Evolutionary conservation across 2,888 invertebrate genomes (phyloP).

Genomic region (Spodoptera picta): DNA sequence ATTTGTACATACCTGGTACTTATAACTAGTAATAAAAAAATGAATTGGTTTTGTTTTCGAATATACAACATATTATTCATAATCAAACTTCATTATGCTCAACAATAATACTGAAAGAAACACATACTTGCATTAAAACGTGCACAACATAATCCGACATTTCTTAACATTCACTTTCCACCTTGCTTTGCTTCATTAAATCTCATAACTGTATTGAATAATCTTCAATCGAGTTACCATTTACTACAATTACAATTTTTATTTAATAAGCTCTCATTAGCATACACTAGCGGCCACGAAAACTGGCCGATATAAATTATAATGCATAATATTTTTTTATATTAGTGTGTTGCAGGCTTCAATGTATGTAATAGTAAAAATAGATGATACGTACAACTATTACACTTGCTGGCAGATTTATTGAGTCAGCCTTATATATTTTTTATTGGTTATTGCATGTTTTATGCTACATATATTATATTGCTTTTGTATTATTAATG

Average conservation of each 20-base stretch:
- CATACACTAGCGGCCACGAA: slow-evolving; percentile 42
- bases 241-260: slow-evolving; percentile 46
- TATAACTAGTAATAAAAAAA: no score
- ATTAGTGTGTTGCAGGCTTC: slow-evolving; percentile 26
- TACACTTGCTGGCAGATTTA: slow-evolving; percentile 47
- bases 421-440: slow-evolving; percentile 20
- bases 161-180: slow-evolving; percentile 55
- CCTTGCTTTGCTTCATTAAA: slow-evolving; percentile 55
- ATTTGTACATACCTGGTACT: no score
- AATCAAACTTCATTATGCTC: no score
- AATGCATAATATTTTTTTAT: slow-evolving; percentile 31
- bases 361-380: slow-evolving; percentile 32
- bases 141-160: slow-evolving; percentile 25
- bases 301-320: slow-evolving; percentile 40
- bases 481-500: neutral
- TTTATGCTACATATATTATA: slow-evolving; percentile 2
- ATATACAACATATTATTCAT: no score
- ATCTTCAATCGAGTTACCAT: slow-evolving; percentile 47
- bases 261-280: slow-evolving; percentile 44
- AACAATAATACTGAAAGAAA: no score
- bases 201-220: slow-evolving; percentile 58
- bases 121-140: slow-evolving; percentile 8
- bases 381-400: slow-evolving; percentile 32
- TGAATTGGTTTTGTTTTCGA: no score
- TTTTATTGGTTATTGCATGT: neutral